Percentiles rank a stretch among this genome's conserved stretches.
phyloP scores from a whole-genome alignment of 2,797 vertebrate species.

The Hoplostethus atlanticus region DNA sequence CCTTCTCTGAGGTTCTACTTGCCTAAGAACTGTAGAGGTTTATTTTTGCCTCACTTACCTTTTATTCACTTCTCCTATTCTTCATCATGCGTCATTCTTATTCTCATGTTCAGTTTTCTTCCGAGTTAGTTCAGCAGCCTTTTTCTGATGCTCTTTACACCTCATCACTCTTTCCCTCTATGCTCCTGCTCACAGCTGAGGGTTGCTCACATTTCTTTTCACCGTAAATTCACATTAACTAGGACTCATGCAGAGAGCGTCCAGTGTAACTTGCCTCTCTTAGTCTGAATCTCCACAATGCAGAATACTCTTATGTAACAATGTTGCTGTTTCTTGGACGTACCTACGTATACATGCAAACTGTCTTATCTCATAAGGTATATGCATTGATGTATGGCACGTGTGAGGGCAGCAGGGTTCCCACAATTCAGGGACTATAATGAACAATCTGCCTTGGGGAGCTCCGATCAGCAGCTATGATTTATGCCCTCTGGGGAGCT shows the following conservation, averaged over 20 bases:
- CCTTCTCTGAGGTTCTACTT: background rate
- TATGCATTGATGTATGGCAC: constrained; percentile 2
- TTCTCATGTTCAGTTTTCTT: constrained; percentile 8
- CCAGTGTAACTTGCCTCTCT: background rate
- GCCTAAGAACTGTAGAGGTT: background rate
- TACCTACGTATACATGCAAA: background rate
- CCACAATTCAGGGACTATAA: constrained; percentile 30
- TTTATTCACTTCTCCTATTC: constrained; percentile 7
- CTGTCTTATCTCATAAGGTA: background rate
- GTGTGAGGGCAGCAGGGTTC: constrained; percentile 22
- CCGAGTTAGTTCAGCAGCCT: constrained; percentile 23
- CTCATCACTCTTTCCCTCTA: background rate
- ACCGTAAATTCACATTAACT: background rate
- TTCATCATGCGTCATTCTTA: constrained; percentile 1
- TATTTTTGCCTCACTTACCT: constrained; percentile 1
- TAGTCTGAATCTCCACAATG: too few species aligned
- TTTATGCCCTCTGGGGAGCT: constrained; percentile 58
- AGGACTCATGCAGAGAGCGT: background rate
- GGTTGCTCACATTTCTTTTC: background rate
- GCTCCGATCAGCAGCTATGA: constrained; percentile 62
- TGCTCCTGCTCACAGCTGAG: background rate
- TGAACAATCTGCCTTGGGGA: constrained; percentile 40
- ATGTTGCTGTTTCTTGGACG: background rate
- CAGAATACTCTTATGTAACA: too few species aligned
- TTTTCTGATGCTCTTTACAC: constrained; percentile 12